Conservation (phyloP, 2,797 vertebrate genomes). For the Bucorvus abyssinicus region DNA sequence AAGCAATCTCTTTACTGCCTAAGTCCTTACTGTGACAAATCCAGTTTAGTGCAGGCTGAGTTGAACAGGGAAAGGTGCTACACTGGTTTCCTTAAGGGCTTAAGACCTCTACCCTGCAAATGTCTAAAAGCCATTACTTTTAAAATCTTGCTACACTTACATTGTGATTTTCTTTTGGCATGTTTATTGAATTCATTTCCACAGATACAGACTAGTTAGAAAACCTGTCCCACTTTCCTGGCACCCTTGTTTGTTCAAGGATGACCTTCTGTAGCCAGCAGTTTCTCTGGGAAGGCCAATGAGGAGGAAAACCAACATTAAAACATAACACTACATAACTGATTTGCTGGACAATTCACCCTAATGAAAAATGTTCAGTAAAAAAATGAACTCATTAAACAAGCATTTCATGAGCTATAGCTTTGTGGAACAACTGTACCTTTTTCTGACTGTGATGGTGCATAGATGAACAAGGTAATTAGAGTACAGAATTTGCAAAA, state of each 20-base stretch:
- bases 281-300: background rate
- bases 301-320: background rate
- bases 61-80: background rate
- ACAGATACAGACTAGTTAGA: background rate
- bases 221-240: background rate
- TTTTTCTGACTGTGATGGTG: background rate
- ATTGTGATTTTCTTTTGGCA: background rate
- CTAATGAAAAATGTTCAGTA: background rate
- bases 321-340: background rate
- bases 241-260: background rate
- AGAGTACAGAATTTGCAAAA: background rate
- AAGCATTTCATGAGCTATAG: background rate
- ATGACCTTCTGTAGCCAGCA: background rate
- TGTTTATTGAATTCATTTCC: background rate
- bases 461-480: background rate
- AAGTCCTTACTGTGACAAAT: background rate
- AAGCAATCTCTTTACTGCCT: background rate
- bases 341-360: background rate
- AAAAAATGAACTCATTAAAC: background rate
- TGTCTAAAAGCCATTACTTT: background rate
- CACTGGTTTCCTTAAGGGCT: background rate
- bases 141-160: background rate
- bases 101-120: background rate
- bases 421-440: background rate
- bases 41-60: background rate